These are phyloP conservation scores for Girardia tigrina DNA, from an alignment of 2,888 invertebrate species.

Conservation along the genomic window DNA sequence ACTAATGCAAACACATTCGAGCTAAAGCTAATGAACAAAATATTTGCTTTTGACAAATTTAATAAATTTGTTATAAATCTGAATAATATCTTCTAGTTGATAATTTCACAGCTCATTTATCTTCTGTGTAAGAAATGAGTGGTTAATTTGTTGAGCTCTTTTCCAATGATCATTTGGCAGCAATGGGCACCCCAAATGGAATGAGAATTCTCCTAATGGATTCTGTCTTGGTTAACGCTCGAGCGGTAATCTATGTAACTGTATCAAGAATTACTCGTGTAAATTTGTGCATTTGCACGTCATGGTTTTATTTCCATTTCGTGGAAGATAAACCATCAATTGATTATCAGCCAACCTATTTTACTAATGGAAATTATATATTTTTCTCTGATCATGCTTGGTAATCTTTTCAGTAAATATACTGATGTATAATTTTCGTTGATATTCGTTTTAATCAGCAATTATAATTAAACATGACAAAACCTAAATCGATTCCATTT, in stretches of 20 bases:
- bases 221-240: constrained; percentile 8
- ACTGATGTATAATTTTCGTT: too few species aligned
- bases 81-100: not conserved
- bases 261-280: not conserved
- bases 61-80: not conserved
- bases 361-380: not conserved
- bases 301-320: not conserved
- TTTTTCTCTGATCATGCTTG: too few species aligned
- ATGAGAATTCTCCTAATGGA: not conserved
- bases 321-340: constrained; percentile 5
- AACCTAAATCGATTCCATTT: too few species aligned
- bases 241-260: not conserved
- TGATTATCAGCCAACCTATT: constrained; percentile 7
- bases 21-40: too few species aligned
- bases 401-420: too few species aligned
- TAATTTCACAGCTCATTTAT: not conserved
- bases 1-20: too few species aligned
- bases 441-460: too few species aligned
- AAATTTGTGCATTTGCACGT: not conserved
- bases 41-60: too few species aligned
- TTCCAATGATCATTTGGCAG: constrained; percentile 23
- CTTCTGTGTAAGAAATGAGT: constrained; percentile 3
- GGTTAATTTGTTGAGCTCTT: constrained; percentile 15
- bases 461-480: too few species aligned
- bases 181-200: not conserved